Percentiles rank a stretch among this genome's conserved stretches.
Conservation (phyloP, 1,140 invertebrate genomes). For the Temnothorax nylanderi region DNA sequence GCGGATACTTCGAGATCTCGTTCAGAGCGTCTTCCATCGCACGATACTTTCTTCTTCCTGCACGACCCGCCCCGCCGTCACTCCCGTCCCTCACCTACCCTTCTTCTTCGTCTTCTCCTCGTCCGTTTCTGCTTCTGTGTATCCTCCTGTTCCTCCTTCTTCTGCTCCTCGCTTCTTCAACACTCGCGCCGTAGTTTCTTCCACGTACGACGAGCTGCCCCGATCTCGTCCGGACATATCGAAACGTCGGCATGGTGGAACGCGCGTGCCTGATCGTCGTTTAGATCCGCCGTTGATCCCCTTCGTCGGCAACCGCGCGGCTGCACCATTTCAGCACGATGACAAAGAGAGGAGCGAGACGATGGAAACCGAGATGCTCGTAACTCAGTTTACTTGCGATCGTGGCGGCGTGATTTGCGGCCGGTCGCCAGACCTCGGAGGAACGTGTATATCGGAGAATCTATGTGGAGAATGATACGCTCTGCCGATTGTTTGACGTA, state of each 20-base stretch:
- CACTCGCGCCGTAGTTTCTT: slow-evolving; percentile 49
- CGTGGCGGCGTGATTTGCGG: slow-evolving; percentile 68
- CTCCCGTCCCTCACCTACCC: background rate
- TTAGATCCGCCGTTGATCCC: slow-evolving; percentile 67
- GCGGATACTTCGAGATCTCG: slow-evolving; percentile 69
- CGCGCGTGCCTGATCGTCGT: slow-evolving; percentile 75
- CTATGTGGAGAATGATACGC: background rate
- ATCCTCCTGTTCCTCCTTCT: background rate
- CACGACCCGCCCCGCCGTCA: slow-evolving; percentile 16
- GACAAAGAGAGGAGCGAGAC: slow-evolving; percentile 66
- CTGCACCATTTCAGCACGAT: slow-evolving; percentile 61
- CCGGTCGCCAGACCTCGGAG: background rate
- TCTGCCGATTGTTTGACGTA: slow-evolving; percentile 7
- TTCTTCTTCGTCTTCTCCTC: background rate
- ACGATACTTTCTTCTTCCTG: slow-evolving; percentile 52
- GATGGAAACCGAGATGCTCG: slow-evolving; percentile 59
- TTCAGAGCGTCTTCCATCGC: slow-evolving; percentile 59
- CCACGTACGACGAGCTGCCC: slow-evolving; percentile 40
- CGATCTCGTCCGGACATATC: slow-evolving; percentile 68
- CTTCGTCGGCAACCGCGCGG: slow-evolving; percentile 46
- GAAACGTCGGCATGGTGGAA: slow-evolving; percentile 69
- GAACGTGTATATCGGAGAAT: slow-evolving; percentile 53
- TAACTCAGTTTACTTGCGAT: slow-evolving; percentile 72
- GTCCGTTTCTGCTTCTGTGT: background rate
- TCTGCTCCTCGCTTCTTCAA: background rate